These are phyloP conservation scores for Amia ocellicauda DNA, from an alignment of 2,113 vertebrate genomes.

Conservation along the genomic window DNA sequence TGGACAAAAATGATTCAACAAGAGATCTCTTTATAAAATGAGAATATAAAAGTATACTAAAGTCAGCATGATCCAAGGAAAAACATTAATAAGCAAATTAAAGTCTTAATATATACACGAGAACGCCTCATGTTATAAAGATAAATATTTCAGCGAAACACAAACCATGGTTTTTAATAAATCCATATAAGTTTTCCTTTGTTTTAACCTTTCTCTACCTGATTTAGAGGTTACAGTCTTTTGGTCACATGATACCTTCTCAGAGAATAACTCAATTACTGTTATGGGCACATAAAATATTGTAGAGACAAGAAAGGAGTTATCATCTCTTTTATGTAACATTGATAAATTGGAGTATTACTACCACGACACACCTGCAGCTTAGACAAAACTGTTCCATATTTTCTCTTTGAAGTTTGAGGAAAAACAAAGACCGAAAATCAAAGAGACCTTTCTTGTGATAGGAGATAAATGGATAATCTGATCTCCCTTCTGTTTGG, in stretches of 20 bases:
- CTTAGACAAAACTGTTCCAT: slow-evolving; percentile 32
- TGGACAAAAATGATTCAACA: no score
- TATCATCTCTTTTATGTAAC: slow-evolving; percentile 30
- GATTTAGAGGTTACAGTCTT: slow-evolving; percentile 6
- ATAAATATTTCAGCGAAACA: background rate
- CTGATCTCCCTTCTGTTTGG: slow-evolving; percentile 27
- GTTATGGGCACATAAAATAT: slow-evolving; percentile 20
- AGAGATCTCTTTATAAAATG: no score
- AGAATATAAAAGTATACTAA: no score
- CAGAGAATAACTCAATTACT: slow-evolving; percentile 2
- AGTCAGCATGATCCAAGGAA: no score
- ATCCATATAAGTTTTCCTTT: background rate
- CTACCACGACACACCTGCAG: slow-evolving; percentile 36
- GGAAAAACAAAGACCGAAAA: slow-evolving; percentile 33
- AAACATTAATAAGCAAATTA: no score
- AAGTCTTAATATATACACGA: no score
- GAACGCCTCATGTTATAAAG: no score
- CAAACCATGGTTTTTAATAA: background rate
- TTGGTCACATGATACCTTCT: slow-evolving; percentile 1
- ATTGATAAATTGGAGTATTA: slow-evolving; percentile 29
- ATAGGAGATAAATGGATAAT: slow-evolving; percentile 35
- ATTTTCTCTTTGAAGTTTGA: slow-evolving; percentile 38
- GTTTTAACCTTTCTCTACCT: background rate
- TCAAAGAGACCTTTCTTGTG: slow-evolving; percentile 34
- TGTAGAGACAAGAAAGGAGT: slow-evolving; percentile 15